Evolutionary conservation across 1,140 invertebrate species (phyloP), one percentile per base, ranked within the genome.

Genomic region (Nasonia giraulti): DNA sequence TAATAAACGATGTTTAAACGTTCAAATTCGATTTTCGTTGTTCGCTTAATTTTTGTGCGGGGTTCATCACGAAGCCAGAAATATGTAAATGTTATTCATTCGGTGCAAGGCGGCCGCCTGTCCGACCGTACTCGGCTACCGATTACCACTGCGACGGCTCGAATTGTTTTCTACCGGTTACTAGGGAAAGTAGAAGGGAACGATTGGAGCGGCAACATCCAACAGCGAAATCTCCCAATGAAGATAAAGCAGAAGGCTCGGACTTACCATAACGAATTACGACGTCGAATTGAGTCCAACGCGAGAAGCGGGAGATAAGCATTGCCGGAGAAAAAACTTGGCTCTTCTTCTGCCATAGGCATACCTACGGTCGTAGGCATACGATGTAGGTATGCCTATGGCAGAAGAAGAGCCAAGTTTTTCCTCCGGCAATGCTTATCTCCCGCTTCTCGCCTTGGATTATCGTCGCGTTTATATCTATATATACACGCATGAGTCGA

Each of bases 391-490:
- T 37, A 37, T 37, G 5, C 5, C 27, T 27, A 27, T 27, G 27
- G 4, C 33, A 37, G 33, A 4, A 37, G 33, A 37, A 80, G 37
- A 71, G 20, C 37, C 20, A 68, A 68, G 66, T 50, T 71, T 80
- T 71, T 81, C 14, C n/a, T 73, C 23, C 10, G 40, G n/a, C 80
- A 33, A 31, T 73, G 40, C 68, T 75, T 62, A 82, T 82, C 55
- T 44, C 47, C 23, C 1, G n/a, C 31, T 75, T 75, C 80, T 62
- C 44, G 78, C 40, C 80, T 74, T 23, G 10, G 55, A 73, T 81
- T 50, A 71, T 71, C 68, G 66, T 31, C 23, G 50, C 50, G 50
- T 17, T 12, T 17, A 17, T 62, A 0, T n/a, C 20, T n/a, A 62
- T 7, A 62, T 17, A n/a, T 7, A 62, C 20, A 62, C 47, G 14